Base-by-base conservation (phyloP, 2,113 vertebrate genomes). In the Saccopteryx bilineata region DNA sequence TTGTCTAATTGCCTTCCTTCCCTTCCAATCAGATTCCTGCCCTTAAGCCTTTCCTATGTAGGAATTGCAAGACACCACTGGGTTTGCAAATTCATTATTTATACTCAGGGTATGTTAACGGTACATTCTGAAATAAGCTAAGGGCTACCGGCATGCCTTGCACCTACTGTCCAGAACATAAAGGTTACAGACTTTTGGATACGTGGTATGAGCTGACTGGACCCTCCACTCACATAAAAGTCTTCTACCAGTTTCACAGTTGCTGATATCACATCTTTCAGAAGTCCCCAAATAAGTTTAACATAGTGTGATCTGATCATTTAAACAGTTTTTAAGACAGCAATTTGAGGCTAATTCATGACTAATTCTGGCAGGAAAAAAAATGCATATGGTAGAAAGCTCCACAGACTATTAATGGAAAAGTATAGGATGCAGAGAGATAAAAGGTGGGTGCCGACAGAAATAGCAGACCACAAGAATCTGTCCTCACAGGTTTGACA, bases 71-170 rank as follows among this genome's bases (percentile, higher is more conserved):
- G 46, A 65, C 17, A 69, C 28, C 28, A 26, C 58, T 46, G 31
- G 66, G 15, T 46, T 60, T 86, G 52, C 6, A 81, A 11, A 76
- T 76, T 50, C 46, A 87, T 52, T 87, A 80, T 76, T 90, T 82
- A 87, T 31, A 92, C 72, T 24, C n/a, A 88, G 24, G 52, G 7
- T 79, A 92, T 92, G 17, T 74, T 75, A 68, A 86, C 81, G 74
- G 61, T 18, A 65, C 24, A 13, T 72, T 23, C 58, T 88, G 33
- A 83, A 94, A 79, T 69, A 94, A 91, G 61, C 33, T 78, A 91
- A 94, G 28, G 61, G 15, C 50, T 89, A 74, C 2, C 78, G 71
- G 56, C 18, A 92, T 33, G 65, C 65, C 58, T 92, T 60, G 83
- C 26, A 63, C 26, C 39, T 72, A 81, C 12, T 54, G 61, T 9